Evolutionary conservation across 2,113 vertebrate species (phyloP).

Genomic region (Anas platyrhynchos): DNA sequence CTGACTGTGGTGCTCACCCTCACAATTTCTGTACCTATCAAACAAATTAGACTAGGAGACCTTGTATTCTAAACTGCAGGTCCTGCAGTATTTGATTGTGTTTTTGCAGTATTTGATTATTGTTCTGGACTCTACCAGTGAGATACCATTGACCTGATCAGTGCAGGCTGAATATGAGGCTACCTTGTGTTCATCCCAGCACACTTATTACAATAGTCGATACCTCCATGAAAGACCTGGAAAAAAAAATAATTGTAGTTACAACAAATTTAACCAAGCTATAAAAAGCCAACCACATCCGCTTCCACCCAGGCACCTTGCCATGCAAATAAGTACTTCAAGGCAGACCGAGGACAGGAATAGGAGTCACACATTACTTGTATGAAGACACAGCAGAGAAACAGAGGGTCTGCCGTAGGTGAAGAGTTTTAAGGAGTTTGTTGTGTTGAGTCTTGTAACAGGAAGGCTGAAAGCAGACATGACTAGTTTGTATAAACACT

Average conservation of each 20-base stretch:
- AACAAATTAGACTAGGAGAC: background rate
- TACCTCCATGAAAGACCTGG: background rate
- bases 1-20: background rate
- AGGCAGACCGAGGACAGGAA: background rate
- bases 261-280: background rate
- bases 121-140: background rate
- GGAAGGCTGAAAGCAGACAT: background rate
- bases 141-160: background rate
- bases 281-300: background rate
- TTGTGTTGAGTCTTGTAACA: background rate
- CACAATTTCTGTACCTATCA: background rate
- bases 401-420: background rate
- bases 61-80: background rate
- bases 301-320: background rate
- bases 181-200: background rate
- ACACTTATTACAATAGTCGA: background rate
- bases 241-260: accelerated
- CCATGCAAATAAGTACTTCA: background rate
- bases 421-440: background rate
- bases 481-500: background rate
- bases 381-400: background rate
- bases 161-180: background rate
- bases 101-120: background rate
- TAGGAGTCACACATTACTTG: background rate
- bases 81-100: background rate